A percentile compares a stretch with the other conserved stretches of the same genome.
Evolutionary conservation across 2,113 vertebrate genomes (phyloP).

Genomic region (Cryptotis parvus): DNA sequence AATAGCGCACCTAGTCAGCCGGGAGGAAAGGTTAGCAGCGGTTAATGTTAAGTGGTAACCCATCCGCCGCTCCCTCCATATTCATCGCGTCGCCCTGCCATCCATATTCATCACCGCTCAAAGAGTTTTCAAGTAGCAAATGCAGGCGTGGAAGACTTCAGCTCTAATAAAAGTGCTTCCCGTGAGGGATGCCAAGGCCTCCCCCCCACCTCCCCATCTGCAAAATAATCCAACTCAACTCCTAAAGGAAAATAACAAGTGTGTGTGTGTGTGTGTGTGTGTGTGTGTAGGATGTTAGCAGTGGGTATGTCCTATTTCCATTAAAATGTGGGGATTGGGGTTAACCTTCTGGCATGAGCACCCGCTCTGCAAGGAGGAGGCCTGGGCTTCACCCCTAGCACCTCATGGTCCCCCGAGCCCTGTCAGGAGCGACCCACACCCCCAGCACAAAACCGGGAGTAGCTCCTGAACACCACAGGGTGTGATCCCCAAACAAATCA

Average conservation of each 20-base stretch:
- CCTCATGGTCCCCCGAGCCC: too few species aligned
- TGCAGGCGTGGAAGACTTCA: constrained; percentile 65
- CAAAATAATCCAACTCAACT: constrained; percentile 22
- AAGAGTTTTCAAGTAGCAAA: constrained; percentile 83
- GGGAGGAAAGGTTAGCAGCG: constrained; percentile 83
- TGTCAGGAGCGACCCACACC: neutral
- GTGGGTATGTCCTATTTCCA: neutral
- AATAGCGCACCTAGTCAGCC: constrained; percentile 49
- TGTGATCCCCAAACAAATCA: too few species aligned
- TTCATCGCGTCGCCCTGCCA: constrained; percentile 83
- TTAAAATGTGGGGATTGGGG: neutral
- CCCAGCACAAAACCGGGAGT: too few species aligned
- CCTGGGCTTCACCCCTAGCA: too few species aligned
- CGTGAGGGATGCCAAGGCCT: neutral
- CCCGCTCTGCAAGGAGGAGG: too few species aligned
- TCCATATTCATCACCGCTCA: constrained; percentile 87
- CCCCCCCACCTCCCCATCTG: neutral
- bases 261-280: too few species aligned
- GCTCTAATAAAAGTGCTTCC: constrained; percentile 68
- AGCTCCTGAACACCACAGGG: too few species aligned
- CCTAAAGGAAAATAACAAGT: neutral
- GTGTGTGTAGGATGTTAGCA: too few species aligned
- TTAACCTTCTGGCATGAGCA: too few species aligned
- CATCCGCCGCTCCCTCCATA: constrained; percentile 83
- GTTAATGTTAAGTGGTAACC: constrained; percentile 86